phyloP scores from a whole-genome alignment of 2,888 invertebrate genomes.

The Crepidodera aurea region DNA sequence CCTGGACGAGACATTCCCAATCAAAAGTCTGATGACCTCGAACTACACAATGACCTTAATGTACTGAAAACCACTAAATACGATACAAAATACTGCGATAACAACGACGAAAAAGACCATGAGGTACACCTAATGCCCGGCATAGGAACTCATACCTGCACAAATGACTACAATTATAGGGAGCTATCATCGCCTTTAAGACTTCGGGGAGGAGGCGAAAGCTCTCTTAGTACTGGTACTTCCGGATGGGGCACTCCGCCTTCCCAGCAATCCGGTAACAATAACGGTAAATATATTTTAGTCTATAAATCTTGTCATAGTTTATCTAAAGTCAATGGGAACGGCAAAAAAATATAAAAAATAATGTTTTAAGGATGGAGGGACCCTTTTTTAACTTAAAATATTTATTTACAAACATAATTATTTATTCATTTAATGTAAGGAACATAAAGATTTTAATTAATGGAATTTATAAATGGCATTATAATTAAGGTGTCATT shows the following conservation, averaged over 20 bases:
- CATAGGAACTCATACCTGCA: conserved; percentile 45
- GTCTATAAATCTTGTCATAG: too few relatives aligned
- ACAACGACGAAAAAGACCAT: conserved; percentile 58
- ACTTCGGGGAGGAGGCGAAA: conserved; percentile 82
- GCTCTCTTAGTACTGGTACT: conserved; percentile 77
- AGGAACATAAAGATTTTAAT: too few relatives aligned
- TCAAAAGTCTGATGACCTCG: conserved; percentile 63
- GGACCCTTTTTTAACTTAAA: too few relatives aligned
- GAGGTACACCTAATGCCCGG: conserved; percentile 61
- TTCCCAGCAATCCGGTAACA: conserved; percentile 68
- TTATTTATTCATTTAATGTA: too few relatives aligned
- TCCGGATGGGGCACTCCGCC: conserved; percentile 83
- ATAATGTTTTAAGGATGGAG: too few relatives aligned
- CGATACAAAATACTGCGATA: conserved; percentile 45
- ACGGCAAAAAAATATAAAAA: too few relatives aligned
- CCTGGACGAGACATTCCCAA: conserved; percentile 64
- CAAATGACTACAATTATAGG: conserved; percentile 46
- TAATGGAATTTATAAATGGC: too few relatives aligned
- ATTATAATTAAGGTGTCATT: too few relatives aligned
- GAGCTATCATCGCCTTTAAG: conserved; percentile 64
- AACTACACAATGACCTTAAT: conserved; percentile 54
- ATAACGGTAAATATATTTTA: conserved; percentile 62
- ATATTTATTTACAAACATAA: too few relatives aligned
- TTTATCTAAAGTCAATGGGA: too few relatives aligned
- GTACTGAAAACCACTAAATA: conserved; percentile 48